Evolutionary conservation across 2,888 invertebrate species (phyloP).

Genomic region (Dinocampus coccinellae): DNA sequence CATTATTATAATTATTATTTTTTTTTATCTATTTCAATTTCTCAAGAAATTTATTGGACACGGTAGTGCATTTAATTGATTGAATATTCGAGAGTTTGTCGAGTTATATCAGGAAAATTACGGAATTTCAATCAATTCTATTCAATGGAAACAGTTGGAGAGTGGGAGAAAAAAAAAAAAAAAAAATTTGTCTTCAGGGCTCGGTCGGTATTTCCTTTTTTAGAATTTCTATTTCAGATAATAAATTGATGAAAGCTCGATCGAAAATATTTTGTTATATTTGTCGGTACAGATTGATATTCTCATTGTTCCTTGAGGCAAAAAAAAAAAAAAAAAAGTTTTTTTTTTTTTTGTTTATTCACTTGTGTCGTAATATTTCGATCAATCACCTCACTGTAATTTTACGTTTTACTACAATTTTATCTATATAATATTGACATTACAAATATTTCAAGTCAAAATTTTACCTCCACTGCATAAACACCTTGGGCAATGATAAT

Average conservation of each 20-base stretch:
- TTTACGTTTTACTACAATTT: slow-evolving; percentile 8
- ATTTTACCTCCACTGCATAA: no score
- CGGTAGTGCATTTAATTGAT: no score
- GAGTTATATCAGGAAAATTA: no score
- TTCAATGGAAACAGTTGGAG: no score
- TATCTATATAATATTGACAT: slow-evolving; percentile 4
- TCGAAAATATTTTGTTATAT: slow-evolving; percentile 31
- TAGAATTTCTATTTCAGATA: slow-evolving; percentile 28
- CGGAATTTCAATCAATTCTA: no score
- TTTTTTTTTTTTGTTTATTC: slow-evolving; percentile 11
- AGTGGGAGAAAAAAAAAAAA: no score
- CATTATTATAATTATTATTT: background rate
- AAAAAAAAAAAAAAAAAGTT: no score
- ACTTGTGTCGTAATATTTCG: background rate
- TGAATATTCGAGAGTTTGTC: no score
- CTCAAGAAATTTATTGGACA: no score
- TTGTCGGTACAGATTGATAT: no score
- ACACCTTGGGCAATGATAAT: slow-evolving; percentile 28
- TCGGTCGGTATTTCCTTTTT: slow-evolving; percentile 35
- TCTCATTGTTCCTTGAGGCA: slow-evolving; percentile 27
- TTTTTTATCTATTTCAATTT: slow-evolving; percentile 4
- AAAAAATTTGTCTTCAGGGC: no score
- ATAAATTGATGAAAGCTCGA: slow-evolving; percentile 30
- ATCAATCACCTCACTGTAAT: slow-evolving; percentile 16
- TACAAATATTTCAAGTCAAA: background rate